Base-by-base conservation (phyloP, 2,888 invertebrate genomes). In the Caenorhabditis sp. region DNA sequence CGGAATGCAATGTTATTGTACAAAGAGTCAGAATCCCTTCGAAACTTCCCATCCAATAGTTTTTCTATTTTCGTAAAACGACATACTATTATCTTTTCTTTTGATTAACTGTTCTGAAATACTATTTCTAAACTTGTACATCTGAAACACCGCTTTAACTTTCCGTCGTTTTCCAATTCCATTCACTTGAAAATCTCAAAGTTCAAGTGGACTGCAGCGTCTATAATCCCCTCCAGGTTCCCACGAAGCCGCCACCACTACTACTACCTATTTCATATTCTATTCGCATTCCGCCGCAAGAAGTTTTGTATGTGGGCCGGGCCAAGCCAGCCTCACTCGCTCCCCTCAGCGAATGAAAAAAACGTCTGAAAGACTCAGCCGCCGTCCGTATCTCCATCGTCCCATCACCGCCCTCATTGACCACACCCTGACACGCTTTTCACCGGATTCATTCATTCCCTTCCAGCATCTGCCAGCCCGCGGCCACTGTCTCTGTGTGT, bases 351-450 rank as follows among this genome's bases (percentile, higher is more conserved):
- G 9, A n/a, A 28, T 1, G 55, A 28, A 68, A 76, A 62, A 68
- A 68, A 51, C n/a, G 53, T 28, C 61, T 76, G 76, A 68, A 68
- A 67, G 64, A 56, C 51, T 35, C 64, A 55, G 72, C 64, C 72
- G 56, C 64, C 53, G 22, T 20, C 11, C 28, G 61, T 28, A 26
- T 50, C 47, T 26, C 22, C 20, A 44, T 62, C 62, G 24, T 50
- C 53, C 51, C 56, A 64, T 50, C 70, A 50, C 58, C 47, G 47
- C 55, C 56, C 35, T 28, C 55, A 64, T 61, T 55, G 68, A 68
- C 76, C 76, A 76, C 67, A 76, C 76, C 67, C 76, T 53, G 65
- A 74, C 74, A 74, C 65, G 65, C 65, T 64, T 58, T 40, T 58
- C 28, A 37, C 51, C 53, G 40, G 40, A 53, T 60, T 26, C 61